phyloP scores from a whole-genome alignment of 2,888 invertebrate species.

The Acheta domesticus region DNA sequence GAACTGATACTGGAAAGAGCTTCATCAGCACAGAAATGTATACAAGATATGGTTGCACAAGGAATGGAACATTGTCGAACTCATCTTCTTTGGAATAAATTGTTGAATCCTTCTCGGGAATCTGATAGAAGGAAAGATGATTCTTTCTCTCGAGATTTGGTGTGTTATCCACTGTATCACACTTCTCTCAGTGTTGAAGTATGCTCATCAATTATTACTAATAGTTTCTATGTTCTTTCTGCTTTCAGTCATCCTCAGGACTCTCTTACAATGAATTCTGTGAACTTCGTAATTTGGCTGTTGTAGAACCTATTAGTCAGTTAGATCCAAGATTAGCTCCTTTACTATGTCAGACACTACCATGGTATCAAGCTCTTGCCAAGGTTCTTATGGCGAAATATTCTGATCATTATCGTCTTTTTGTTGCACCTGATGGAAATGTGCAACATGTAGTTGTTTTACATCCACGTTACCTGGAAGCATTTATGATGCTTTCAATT shows the following conservation, averaged over 20 bases:
- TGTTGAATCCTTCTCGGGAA: constrained; percentile 46
- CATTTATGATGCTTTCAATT: constrained; percentile 63
- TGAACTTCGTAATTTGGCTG: constrained; percentile 60
- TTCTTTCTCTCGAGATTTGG: constrained; percentile 42
- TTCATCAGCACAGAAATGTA: constrained; percentile 53
- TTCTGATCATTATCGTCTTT: constrained; percentile 56
- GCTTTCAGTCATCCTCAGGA: constrained; percentile 36
- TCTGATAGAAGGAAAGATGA: constrained; percentile 39
- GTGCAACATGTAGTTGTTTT: constrained; percentile 61
- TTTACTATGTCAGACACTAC: constrained; percentile 58
- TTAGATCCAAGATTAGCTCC: constrained; percentile 58
- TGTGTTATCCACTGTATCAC: constrained; percentile 28
- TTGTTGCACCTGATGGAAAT: constrained; percentile 57
- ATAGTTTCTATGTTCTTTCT: background rate
- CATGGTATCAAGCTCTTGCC: constrained; percentile 64
- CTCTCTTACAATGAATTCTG: constrained; percentile 61
- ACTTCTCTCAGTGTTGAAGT: background rate
- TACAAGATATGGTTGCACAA: constrained; percentile 59
- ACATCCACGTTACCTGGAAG: constrained; percentile 60
- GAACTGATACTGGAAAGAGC: constrained; percentile 59
- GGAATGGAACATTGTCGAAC: constrained; percentile 67
- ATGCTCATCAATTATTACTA: background rate
- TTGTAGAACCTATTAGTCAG: constrained; percentile 55
- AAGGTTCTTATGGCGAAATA: constrained; percentile 59
- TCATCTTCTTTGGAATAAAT: constrained; percentile 67